These are phyloP conservation scores for Crotalus tigris DNA, from an alignment of 2,113 vertebrate genomes.

Conservation along the genomic window DNA sequence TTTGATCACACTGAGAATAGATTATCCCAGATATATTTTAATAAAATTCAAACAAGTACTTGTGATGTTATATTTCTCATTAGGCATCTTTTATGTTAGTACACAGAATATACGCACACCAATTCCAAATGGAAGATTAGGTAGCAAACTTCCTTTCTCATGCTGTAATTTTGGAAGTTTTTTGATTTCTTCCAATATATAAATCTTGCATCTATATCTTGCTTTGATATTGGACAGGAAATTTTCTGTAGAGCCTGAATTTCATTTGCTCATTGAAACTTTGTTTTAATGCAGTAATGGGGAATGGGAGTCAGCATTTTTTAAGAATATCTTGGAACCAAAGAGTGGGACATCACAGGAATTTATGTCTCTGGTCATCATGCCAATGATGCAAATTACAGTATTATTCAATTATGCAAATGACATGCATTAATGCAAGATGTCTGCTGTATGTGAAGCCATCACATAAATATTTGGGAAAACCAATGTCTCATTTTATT, in stretches of 20 bases:
- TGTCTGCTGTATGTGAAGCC: background rate
- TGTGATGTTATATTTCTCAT: constrained; percentile 1
- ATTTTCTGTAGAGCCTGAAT: background rate
- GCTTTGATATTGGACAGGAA: background rate
- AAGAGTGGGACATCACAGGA: background rate
- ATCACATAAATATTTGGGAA: background rate
- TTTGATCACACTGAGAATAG: background rate
- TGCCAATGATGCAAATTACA: background rate
- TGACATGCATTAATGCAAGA: background rate
- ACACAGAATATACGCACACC: background rate
- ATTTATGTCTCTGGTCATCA: background rate
- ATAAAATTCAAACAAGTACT: constrained; percentile 13
- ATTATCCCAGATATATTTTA: constrained; percentile 17
- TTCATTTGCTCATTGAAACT: background rate
- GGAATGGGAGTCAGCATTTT: background rate
- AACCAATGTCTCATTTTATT: background rate
- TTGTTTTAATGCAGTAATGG: background rate
- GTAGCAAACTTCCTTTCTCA: background rate
- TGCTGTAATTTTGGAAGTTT: background rate
- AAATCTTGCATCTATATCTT: background rate
- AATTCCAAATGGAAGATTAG: background rate
- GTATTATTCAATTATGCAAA: background rate
- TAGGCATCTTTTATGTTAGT: background rate
- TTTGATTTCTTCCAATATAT: background rate
- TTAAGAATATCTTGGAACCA: background rate